Base-by-base conservation (phyloP, 2,888 invertebrate genomes). In the Fragum whitleyi region DNA sequence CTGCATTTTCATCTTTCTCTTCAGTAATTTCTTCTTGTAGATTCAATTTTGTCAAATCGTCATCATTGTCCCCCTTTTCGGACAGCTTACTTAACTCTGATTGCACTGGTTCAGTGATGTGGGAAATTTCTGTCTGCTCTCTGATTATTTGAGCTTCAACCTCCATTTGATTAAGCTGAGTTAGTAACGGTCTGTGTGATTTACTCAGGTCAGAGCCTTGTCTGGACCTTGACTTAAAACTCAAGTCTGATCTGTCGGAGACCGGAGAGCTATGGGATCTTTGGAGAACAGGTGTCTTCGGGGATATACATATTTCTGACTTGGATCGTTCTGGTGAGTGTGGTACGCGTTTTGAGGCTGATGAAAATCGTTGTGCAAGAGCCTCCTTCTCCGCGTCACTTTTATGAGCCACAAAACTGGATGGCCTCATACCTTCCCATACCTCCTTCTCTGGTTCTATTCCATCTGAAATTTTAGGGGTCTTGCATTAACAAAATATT, bases 101-200 rank as follows among this genome's bases (percentile, higher is more conserved):
- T 42, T 82, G 69, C 23, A 74, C 79, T n/a, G 59, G 51, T 14
- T 78, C 84, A 47, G 85, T 82, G 19, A 75, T 26, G 28, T 82
- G 79, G 23, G 85, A 85, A 16, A 85, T 26, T 57, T 85, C 85
- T 23, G 85, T 85, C 69, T 85, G 85, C 62, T 85, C 85, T 47
- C 85, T 21, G 19, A 85, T 85, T n/a, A 85, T 76, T 32, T 82
- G 68, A 16, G 82, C 71, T 28, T 80, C 80, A 7, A 69, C 80
- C 55, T 85, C 85, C 51, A 85, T 76, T 55, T 82, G 78, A 51
- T 51, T 82, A n/a, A 85, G 62, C 74, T 85, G 85, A 59, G 39
- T 78, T 29, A 76, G 82, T 29, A 85, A 67, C 21, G 80, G 85
- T 36, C 85, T 39, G 42, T 77, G 74, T 2, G 81, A 36, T 62